phyloP scores from a whole-genome alignment of 53 echinoderm and acorn worm genomes.

The Luidia sarsii region DNA sequence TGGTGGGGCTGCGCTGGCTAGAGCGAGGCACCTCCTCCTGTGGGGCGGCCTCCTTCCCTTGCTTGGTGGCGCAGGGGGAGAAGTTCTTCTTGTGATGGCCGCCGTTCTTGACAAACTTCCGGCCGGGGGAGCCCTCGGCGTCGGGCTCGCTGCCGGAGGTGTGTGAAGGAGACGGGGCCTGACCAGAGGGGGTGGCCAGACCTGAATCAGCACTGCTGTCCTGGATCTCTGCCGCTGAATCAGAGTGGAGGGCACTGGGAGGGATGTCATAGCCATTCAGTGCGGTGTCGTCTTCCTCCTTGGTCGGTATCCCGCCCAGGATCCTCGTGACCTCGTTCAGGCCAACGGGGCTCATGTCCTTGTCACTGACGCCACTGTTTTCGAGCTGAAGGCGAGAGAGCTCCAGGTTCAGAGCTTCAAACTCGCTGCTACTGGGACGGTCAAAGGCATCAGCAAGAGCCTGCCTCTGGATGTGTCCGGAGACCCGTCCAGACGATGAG shows the following conservation, averaged over 20 bases:
- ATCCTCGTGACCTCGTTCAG: slow-evolving; percentile 49
- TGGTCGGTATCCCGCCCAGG: neutral
- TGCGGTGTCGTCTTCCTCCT: neutral
- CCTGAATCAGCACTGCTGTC: neutral
- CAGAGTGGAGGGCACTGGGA: neutral
- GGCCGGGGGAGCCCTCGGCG: neutral
- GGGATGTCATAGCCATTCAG: slow-evolving; percentile 6
- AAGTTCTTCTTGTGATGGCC: neutral
- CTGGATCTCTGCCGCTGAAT: neutral
- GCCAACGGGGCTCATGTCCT: neutral
- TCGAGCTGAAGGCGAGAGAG: neutral
- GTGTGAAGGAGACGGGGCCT: neutral
- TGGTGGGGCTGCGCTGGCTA: slow-evolving; percentile 21
- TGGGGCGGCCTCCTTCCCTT: neutral
- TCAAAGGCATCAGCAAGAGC: neutral
- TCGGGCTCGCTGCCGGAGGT: slow-evolving; percentile 6
- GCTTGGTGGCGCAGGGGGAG: neutral
- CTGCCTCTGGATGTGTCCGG: neutral
- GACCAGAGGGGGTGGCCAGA: neutral
- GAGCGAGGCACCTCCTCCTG: slow-evolving; percentile 5
- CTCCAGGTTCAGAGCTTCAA: slow-evolving; percentile 43
- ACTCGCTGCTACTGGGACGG: slow-evolving; percentile 14
- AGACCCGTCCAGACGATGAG: neutral
- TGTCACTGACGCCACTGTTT: neutral
- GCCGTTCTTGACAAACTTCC: neutral